Evolutionary conservation across 1,140 invertebrate genomes (phyloP).

Genomic region (Papilio machaon): DNA sequence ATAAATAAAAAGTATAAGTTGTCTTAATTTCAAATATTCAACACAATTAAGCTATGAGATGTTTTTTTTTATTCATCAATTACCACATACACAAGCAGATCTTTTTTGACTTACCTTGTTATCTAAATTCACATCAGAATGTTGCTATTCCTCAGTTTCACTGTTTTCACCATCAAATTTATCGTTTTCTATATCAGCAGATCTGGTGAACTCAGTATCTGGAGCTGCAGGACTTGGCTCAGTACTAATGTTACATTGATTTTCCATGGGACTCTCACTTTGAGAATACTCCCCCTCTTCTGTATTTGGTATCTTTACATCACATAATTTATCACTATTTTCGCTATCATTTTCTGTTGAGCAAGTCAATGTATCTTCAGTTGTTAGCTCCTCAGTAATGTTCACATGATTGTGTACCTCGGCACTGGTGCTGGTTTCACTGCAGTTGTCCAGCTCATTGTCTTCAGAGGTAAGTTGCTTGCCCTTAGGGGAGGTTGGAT

Average conservation of each 20-base stretch:
- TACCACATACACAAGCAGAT: too few species aligned
- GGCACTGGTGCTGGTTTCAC: constrained; percentile 44
- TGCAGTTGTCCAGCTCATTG: constrained; percentile 42
- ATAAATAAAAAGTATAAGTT: too few species aligned
- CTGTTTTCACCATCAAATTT: background rate
- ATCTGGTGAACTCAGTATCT: constrained; percentile 44
- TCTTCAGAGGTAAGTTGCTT: constrained; percentile 37
- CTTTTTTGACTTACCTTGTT: background rate
- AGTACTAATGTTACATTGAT: constrained; percentile 52
- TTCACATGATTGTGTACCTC: constrained; percentile 46
- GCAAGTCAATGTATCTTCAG: background rate
- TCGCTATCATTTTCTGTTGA: constrained; percentile 15
- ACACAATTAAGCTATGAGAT: background rate
- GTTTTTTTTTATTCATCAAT: too few species aligned
- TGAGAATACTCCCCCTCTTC: constrained; percentile 25
- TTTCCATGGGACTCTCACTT: constrained; percentile 42
- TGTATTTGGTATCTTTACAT: constrained; percentile 5
- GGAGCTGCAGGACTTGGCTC: constrained; percentile 49
- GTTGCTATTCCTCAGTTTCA: background rate
- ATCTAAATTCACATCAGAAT: too few species aligned
- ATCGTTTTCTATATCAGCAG: constrained; percentile 35
- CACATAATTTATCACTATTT: constrained; percentile 15
- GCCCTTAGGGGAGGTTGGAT: constrained; percentile 32
- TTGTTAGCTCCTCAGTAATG: background rate
- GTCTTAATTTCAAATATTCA: background rate